Evolutionary conservation across 23 tunicate genomes (phyloP), one percentile per base, ranked within the genome.

Genomic region (Clavelina lepadiformis): DNA sequence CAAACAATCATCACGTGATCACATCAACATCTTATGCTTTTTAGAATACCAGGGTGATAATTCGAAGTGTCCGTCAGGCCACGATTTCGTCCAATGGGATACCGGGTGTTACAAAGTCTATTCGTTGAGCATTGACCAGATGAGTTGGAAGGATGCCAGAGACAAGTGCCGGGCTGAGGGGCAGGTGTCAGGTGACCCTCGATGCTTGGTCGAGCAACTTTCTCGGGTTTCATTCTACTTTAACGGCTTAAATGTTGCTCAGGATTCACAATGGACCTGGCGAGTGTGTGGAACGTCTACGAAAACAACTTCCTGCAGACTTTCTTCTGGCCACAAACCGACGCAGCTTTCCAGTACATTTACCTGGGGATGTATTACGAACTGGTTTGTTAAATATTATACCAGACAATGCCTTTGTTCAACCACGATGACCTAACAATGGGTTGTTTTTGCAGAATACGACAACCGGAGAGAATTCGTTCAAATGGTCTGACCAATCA

Each of bases 271-370:
- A 69, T 76, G 66, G 93, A 84, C 22, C 47, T 84, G 24, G 73
- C 73, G 0, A 84, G 93, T 56, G 67, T 84, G 44, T 84, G 93
- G 93, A 84, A 84, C 55, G 77, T 63, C 13, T 84, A 75, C 45
- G 93, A 84, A 51, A 69, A 84, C 27, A 63, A 61, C 51, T 70
- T 56, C 41, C 28, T 84, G 46, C 62, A 35, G 0, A 20, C 83
- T 26, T 26, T 76, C 30, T 76, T 84, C 61, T 84, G 93, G 93
- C 93, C 93, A 45, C 78, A 84, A 23, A 36, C 38, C 24, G 33
- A 18, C 3, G 38, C 5, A 3, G 19, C 64, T 19, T 76, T 67
- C 56, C 79, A 84, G 21, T 33, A 56, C 33, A 56, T 72, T 61
- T 84, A 83, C 83, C 76, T 76, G n/a, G 93, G 93, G 32, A 55